phyloP scores from a whole-genome alignment of 1,140 invertebrate genomes.

The Atta cephalotes region DNA sequence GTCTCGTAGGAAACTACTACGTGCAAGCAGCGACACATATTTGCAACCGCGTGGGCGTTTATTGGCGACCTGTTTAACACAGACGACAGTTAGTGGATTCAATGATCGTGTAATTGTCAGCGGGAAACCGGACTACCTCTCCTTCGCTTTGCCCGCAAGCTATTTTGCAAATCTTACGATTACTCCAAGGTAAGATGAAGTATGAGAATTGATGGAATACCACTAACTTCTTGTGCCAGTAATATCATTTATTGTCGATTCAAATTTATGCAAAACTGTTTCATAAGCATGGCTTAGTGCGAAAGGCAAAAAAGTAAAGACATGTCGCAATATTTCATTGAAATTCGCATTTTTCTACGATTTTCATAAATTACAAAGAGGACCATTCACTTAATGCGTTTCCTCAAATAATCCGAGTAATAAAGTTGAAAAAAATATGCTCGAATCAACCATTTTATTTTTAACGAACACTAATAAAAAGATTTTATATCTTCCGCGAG shows the following conservation, averaged over 20 bases:
- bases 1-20: slow-evolving; percentile 52
- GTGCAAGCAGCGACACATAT: slow-evolving; percentile 49
- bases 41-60: slow-evolving; percentile 74
- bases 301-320: background rate
- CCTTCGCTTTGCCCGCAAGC: slow-evolving; percentile 30
- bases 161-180: slow-evolving; percentile 30
- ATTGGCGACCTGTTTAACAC: slow-evolving; percentile 75
- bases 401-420: slow-evolving; percentile 4
- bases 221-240: background rate
- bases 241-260: slow-evolving; percentile 49
- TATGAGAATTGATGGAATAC: slow-evolving; percentile 13
- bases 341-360: slow-evolving; percentile 17
- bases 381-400: background rate
- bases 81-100: slow-evolving; percentile 74
- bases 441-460: background rate
- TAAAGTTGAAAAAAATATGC: slow-evolving; percentile 14
- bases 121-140: slow-evolving; percentile 67
- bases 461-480: slow-evolving; percentile 10
- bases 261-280: slow-evolving; percentile 59
- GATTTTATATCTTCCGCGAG: slow-evolving; percentile 11
- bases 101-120: slow-evolving; percentile 76
- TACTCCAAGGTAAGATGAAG: slow-evolving; percentile 26
- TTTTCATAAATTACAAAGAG: slow-evolving; percentile 21
- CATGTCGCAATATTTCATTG: slow-evolving; percentile 19
- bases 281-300: background rate